These are phyloP conservation scores for Trachymyrmex cornetzi DNA, from an alignment of 1,140 invertebrate genomes.

Conservation along the genomic window DNA sequence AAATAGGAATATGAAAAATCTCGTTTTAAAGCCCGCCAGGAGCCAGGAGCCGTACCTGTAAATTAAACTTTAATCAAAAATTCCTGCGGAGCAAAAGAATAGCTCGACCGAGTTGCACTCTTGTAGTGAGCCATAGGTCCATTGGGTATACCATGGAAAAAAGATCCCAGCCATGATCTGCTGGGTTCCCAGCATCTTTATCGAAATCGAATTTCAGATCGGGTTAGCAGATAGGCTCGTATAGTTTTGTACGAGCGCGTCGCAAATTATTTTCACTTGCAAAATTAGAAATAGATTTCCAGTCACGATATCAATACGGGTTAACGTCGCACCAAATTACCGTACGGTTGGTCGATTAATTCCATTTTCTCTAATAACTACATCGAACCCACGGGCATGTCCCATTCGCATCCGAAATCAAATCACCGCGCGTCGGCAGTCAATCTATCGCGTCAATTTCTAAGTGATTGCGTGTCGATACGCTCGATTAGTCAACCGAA, in stretches of 20 bases:
- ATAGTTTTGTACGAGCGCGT: not conserved
- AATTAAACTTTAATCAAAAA: conserved; percentile 78
- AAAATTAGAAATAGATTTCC: not conserved
- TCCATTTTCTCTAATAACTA: conserved; percentile 64
- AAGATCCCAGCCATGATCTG: not conserved
- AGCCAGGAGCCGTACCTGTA: conserved; percentile 68
- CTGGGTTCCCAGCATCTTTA: not conserved
- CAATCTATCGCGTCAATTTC: conserved; percentile 74
- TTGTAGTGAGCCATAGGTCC: conserved; percentile 67
- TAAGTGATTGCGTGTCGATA: conserved; percentile 72
- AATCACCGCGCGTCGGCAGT: conserved; percentile 70
- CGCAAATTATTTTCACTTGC: not conserved
- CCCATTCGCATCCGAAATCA: conserved; percentile 66
- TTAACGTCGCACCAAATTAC: conserved; percentile 20
- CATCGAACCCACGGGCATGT: conserved; percentile 42
- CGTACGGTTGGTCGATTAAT: conserved; percentile 49
- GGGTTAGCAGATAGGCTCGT: not conserved
- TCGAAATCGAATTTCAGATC: conserved; percentile 24
- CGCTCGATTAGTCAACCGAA: conserved; percentile 68
- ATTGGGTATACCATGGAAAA: conserved; percentile 32
- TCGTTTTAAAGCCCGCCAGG: conserved; percentile 72
- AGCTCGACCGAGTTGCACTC: conserved; percentile 56
- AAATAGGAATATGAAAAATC: conserved; percentile 68
- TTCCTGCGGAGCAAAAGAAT: conserved; percentile 62
- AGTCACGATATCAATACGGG: not conserved